Conservation (phyloP, 30 jellyfish, hydroid and myxozoan genomes). For the Hydractinia echinata region DNA sequence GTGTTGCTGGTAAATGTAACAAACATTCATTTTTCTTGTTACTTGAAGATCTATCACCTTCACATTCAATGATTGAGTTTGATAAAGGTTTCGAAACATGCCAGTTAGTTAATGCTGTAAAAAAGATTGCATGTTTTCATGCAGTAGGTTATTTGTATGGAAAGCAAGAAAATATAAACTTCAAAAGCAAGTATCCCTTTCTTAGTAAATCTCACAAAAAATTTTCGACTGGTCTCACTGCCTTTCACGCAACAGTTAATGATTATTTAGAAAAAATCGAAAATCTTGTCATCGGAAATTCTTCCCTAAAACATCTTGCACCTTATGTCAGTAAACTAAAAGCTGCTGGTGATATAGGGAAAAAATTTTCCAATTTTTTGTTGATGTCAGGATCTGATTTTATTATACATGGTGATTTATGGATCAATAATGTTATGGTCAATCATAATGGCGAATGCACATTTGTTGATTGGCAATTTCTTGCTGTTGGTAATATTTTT, state of each 20-base stretch:
- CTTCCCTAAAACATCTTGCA: background rate
- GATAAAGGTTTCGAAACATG: background rate
- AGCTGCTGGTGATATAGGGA: background rate
- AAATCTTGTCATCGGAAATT: background rate
- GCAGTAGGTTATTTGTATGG: slow-evolving; percentile 8
- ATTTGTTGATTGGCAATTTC: slow-evolving; percentile 6
- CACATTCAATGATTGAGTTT: background rate
- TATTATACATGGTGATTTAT: slow-evolving; percentile 12
- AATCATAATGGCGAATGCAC: background rate
- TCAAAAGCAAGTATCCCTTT: background rate
- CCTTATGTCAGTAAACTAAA: background rate
- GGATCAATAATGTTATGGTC: slow-evolving; percentile 4
- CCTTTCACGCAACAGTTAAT: background rate
- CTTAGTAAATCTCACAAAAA: background rate
- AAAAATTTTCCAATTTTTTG: background rate
- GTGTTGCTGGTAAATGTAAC: background rate
- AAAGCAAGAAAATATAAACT: background rate
- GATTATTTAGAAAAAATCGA: background rate
- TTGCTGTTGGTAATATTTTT: slow-evolving; percentile 3
- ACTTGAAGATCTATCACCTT: background rate
- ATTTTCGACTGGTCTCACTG: background rate
- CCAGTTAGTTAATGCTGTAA: background rate
- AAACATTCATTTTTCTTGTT: background rate
- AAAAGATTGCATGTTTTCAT: background rate
- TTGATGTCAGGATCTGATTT: background rate